Conservation (phyloP, 2,113 vertebrate genomes). For the Chionomys nivalis region DNA sequence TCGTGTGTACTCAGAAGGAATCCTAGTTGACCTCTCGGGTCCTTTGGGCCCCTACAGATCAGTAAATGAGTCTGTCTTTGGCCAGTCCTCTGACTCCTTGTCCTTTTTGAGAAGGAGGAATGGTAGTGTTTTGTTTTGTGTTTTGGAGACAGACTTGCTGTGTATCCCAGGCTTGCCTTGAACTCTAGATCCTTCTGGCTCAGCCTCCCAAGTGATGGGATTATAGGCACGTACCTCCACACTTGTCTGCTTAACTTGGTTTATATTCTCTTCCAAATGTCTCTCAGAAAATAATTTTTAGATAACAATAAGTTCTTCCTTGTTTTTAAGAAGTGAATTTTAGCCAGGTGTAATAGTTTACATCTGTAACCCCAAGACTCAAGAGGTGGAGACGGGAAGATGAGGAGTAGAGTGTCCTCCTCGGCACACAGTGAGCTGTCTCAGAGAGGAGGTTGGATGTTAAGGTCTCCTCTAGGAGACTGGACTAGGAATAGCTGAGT, state of each 20-base stretch:
- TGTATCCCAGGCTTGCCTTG: not conserved
- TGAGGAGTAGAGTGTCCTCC: not conserved
- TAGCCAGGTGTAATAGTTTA: not conserved
- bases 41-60: not conserved
- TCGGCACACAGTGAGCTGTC: not conserved
- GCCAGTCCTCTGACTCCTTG: constrained; percentile 32
- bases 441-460: not conserved
- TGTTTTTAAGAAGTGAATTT: constrained; percentile 40
- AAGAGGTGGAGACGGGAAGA: not conserved
- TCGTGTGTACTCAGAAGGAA: not conserved
- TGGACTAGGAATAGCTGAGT: not conserved
- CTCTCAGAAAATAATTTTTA: constrained; percentile 45
- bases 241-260: not conserved
- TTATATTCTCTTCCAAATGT: constrained; percentile 39
- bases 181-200: not conserved
- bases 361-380: not conserved
- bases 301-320: constrained; percentile 28
- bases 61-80: constrained; percentile 9
- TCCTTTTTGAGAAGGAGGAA: not conserved
- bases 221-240: not conserved
- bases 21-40: not conserved
- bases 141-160: not conserved
- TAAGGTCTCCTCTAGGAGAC: not conserved
- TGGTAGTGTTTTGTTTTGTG: not conserved
- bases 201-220: not conserved